phyloP scores from a whole-genome alignment of 2,113 vertebrate species.

The Takifugu bimaculatus region DNA sequence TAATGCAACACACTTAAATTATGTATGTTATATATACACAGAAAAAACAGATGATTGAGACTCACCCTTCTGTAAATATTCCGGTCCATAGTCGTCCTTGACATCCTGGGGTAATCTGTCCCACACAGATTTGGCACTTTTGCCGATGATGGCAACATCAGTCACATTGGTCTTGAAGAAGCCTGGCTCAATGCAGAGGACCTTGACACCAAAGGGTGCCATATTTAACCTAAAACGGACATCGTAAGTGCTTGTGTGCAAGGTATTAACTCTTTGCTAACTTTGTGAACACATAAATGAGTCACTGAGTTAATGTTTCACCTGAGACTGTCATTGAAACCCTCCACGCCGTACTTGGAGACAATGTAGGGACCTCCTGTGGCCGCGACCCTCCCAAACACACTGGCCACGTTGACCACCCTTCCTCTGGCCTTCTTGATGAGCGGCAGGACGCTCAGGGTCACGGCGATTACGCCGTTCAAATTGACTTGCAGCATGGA shows the following conservation, averaged over 20 bases:
- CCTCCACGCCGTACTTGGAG: constrained; percentile 80
- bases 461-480: constrained; percentile 78
- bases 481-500: constrained; percentile 76
- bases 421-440: constrained; percentile 81
- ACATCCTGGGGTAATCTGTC: constrained; percentile 69
- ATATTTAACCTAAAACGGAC: constrained; percentile 68
- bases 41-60: background rate
- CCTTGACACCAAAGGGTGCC: constrained; percentile 79
- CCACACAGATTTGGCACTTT: constrained; percentile 60
- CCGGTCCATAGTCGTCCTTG: constrained; percentile 66
- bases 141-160: constrained; percentile 48
- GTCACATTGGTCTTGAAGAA: constrained; percentile 77
- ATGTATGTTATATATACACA: background rate
- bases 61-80: constrained; percentile 61
- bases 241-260: background rate
- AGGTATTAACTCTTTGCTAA: background rate
- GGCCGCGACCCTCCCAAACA: constrained; percentile 72
- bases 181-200: constrained; percentile 76
- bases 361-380: constrained; percentile 73
- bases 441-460: constrained; percentile 79
- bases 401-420: constrained; percentile 77
- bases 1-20: background rate
- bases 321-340: constrained; percentile 80
- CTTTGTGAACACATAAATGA: background rate
- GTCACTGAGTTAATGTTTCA: constrained; percentile 28